Conservation (phyloP, 2,113 vertebrate species). For the Hippopotamus amphibius region DNA sequence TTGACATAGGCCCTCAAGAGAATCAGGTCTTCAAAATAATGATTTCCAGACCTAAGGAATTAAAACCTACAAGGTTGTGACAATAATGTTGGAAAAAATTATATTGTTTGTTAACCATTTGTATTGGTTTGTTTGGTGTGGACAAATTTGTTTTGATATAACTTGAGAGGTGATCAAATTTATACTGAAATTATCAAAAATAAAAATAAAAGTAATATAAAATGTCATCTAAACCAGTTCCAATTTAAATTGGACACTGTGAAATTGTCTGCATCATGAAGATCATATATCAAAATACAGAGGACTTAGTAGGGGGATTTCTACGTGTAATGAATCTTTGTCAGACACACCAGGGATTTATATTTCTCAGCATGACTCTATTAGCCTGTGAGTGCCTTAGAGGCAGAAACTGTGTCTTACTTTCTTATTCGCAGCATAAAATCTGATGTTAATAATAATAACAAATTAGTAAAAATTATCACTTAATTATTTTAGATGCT, state of each 20-base stretch:
- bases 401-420: slow-evolving; percentile 52
- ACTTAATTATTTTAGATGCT: slow-evolving; percentile 2
- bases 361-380: not conserved
- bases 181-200: not conserved
- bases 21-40: slow-evolving; percentile 30
- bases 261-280: not conserved
- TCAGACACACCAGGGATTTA: not conserved
- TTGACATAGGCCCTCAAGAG: not conserved
- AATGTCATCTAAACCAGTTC: not conserved
- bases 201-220: not conserved
- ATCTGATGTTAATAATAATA: slow-evolving; percentile 24
- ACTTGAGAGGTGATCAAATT: not conserved
- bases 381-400: not conserved
- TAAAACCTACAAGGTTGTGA: not conserved
- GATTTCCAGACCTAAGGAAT: not conserved
- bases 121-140: not conserved
- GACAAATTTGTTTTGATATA: not conserved
- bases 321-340: slow-evolving; percentile 23
- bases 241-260: not conserved
- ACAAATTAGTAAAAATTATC: slow-evolving; percentile 38
- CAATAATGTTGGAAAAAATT: not conserved
- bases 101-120: not conserved
- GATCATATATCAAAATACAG: not conserved
- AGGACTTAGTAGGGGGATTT: not conserved
- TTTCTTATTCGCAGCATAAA: slow-evolving; percentile 38